Conservation (phyloP, 2,113 vertebrate genomes). For the Thunnus maccoyii region DNA sequence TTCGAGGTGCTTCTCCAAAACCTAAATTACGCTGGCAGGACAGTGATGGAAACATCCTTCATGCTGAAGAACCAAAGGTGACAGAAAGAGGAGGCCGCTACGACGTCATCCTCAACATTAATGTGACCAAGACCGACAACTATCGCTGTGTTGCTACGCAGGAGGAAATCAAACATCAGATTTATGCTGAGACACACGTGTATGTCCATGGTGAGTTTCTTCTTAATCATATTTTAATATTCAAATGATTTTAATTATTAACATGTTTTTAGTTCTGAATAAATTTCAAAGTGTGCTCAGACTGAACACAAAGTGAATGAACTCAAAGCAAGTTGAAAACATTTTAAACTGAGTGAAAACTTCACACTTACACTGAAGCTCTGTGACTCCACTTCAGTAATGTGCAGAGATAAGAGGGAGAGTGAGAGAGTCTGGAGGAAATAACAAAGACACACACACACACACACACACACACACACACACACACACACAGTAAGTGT, state of each 20-base stretch:
- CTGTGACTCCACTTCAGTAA: too few species aligned
- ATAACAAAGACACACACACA: too few species aligned
- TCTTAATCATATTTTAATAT: background rate
- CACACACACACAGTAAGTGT: too few species aligned
- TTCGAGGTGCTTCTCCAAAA: background rate
- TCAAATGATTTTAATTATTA: background rate
- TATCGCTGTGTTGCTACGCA: constrained; percentile 4
- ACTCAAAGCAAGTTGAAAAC: too few species aligned
- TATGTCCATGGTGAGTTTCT: background rate
- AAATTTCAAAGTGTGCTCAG: too few species aligned
- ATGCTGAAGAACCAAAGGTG: background rate
- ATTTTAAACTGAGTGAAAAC: too few species aligned
- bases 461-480: too few species aligned
- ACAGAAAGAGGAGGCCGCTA: background rate
- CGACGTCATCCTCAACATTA: background rate
- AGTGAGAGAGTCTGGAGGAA: too few species aligned
- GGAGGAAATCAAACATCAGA: background rate
- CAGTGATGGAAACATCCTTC: background rate
- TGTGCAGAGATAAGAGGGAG: too few species aligned
- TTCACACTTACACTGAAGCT: too few species aligned
- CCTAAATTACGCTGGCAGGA: background rate
- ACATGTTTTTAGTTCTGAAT: background rate
- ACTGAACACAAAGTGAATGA: too few species aligned
- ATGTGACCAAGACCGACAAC: background rate
- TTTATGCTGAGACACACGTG: background rate